Base-by-base conservation (phyloP, 2,797 vertebrate species). In the Platyrinchus mystaceus region DNA sequence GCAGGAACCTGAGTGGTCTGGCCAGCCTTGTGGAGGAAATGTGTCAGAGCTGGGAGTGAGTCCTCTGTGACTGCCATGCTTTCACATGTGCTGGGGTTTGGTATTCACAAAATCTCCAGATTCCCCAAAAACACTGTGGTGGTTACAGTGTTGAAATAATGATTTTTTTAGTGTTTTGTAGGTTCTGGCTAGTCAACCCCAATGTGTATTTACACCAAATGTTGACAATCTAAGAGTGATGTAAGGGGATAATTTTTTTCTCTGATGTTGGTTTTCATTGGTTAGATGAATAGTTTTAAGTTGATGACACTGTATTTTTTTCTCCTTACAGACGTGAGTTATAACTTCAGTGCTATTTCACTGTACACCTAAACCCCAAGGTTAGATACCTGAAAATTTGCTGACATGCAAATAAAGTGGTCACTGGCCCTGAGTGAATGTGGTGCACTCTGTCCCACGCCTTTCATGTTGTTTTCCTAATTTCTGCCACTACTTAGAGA, bases 11-110 rank as follows among this genome's bases (percentile, higher is more conserved):
- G 3, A 32, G 62, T 11, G 62, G 3, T 41, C 34, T 85, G 58
- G 47, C 47, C n/a, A 59, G 1, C 2, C 0, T 41, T 0, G 0
- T 1, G 2, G 16, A 30, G 30, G 87, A 43, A 20, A n/a, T 8
- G 26, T 34, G 26, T 47, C 62, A 46, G 47, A 44, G n/a, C 30
- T 43, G 44, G 49, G 28, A 58, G 1, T 14, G 12, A 19, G 8
- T 56, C 66, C 26, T 66, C 27, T 56, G 62, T 24, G 58, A 41
- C 58, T 49, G n/a, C 60, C 2, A 0, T 17, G 20, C 46, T 63
- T 78, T 55, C 63, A n/a, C 2, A 2, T 19, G 24, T 66, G 55
- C 13, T 1, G 34, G 32, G 39, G 34, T 83, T 58, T 78, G 49
- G 30, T 76, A 34, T 41, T 58, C 43, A 26, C 26, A 67, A 68